Evolutionary conservation across 2,888 invertebrate genomes (phyloP).

Genomic region (Chydorus sphaericus): DNA sequence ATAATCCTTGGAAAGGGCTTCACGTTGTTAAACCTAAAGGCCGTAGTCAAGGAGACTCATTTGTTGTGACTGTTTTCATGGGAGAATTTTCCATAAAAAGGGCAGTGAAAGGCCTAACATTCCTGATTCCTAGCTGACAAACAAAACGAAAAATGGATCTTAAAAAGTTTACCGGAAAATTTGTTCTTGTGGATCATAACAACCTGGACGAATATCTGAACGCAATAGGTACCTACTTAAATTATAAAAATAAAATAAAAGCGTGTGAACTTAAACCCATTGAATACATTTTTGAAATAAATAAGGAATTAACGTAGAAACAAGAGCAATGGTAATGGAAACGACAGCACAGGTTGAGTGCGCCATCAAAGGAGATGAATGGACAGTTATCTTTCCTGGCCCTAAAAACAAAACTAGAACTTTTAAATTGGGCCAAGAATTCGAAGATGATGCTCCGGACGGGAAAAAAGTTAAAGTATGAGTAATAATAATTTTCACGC

Average conservation of each 20-base stretch:
- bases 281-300: neutral
- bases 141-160: no score
- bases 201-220: conserved; percentile 86
- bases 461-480: conserved; percentile 56
- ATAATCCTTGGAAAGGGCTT: no score
- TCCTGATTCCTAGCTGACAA: no score
- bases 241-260: no score
- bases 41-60: no score
- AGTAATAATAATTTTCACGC: no score
- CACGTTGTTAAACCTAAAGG: no score
- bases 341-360: conserved; percentile 75
- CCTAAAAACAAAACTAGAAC: conserved; percentile 71
- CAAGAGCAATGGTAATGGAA: conserved; percentile 70
- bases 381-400: conserved; percentile 61
- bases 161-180: conserved; percentile 42
- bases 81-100: no score
- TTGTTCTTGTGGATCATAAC: conserved; percentile 61
- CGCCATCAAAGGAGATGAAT: conserved; percentile 53
- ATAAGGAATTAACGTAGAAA: conserved; percentile 71
- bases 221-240: conserved; percentile 59
- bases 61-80: no score
- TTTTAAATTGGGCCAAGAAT: conserved; percentile 70
- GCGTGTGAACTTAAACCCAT: no score
- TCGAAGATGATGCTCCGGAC: conserved; percentile 79
- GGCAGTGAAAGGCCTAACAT: no score